Evolutionary conservation across 2,888 invertebrate species (phyloP).

Genomic region (Cecidostiba fungosa): DNA sequence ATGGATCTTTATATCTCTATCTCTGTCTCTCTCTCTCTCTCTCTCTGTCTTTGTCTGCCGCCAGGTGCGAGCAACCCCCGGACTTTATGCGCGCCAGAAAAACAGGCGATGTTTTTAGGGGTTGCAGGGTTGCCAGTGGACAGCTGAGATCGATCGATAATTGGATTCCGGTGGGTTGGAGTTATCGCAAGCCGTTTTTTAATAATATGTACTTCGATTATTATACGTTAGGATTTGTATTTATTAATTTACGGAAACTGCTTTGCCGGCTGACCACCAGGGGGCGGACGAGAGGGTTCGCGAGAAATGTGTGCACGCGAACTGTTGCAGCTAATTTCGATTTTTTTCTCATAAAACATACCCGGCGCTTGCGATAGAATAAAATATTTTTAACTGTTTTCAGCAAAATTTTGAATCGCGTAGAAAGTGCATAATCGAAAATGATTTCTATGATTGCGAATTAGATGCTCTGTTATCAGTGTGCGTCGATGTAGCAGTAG

Average conservation of each 20-base stretch:
- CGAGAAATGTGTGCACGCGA: too few species aligned
- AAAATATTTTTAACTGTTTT: too few species aligned
- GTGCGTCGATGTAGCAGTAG: too few species aligned
- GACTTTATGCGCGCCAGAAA: neutral
- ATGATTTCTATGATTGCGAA: too few species aligned
- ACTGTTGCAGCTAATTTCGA: too few species aligned
- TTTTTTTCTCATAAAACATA: too few species aligned
- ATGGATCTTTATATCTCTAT: neutral
- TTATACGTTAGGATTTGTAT: neutral
- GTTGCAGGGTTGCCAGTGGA: neutral
- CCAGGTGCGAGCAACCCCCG: neutral
- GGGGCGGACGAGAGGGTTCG: neutral
- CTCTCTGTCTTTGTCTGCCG: neutral
- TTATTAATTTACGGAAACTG: conserved; percentile 3
- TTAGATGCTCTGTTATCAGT: too few species aligned
- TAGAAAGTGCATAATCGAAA: too few species aligned
- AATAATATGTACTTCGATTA: too few species aligned
- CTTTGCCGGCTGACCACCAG: neutral
- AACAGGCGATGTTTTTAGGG: neutral
- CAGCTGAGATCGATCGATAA: neutral
- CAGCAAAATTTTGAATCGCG: too few species aligned
- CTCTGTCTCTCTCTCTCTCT: neutral
- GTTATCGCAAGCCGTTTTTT: too few species aligned
- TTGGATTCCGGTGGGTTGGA: neutral
- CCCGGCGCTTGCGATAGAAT: too few species aligned